A percentile compares a stretch with the other conserved stretches of the same genome.
Evolutionary conservation across 2,888 invertebrate genomes (phyloP).

Genomic region (Synanthedon tipuliformis): DNA sequence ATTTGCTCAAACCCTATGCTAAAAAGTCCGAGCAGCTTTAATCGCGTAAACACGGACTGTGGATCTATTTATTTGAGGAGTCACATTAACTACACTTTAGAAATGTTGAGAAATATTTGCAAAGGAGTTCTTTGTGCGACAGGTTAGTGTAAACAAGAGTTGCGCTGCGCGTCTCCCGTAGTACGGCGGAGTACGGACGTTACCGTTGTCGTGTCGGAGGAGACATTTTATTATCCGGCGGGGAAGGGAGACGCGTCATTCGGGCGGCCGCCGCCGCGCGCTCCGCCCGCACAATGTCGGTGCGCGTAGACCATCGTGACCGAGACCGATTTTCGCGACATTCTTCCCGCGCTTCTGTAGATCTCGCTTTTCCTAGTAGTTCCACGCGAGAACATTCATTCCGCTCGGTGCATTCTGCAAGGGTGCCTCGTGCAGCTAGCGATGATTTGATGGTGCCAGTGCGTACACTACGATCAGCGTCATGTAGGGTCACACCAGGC

Average conservation of each 20-base stretch:
- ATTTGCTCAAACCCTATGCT: slow-evolving; percentile 30
- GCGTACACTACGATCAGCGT: slow-evolving; percentile 60
- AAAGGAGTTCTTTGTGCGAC: slow-evolving; percentile 48
- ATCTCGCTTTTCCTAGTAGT: slow-evolving; percentile 51
- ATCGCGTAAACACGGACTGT: slow-evolving; percentile 44
- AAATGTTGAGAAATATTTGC: slow-evolving; percentile 49
- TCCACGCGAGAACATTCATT: slow-evolving; percentile 58
- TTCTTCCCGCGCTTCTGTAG: slow-evolving; percentile 64
- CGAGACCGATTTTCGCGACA: slow-evolving; percentile 63
- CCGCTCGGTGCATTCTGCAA: slow-evolving; percentile 59
- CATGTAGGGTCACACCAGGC: slow-evolving; percentile 57
- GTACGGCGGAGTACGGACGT: too few relatives aligned
- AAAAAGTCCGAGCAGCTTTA: slow-evolving; percentile 39
- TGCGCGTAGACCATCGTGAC: slow-evolving; percentile 59
- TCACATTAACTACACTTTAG: slow-evolving; percentile 34
- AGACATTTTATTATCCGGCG: slow-evolving; percentile 8
- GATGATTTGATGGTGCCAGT: slow-evolving; percentile 62
- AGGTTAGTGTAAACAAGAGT: slow-evolving; percentile 56
- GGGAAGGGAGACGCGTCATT: slow-evolving; percentile 46
- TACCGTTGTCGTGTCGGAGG: too few relatives aligned
- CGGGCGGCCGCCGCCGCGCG: slow-evolving; percentile 64
- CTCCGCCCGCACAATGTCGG: slow-evolving; percentile 64
- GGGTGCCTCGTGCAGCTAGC: slow-evolving; percentile 57
- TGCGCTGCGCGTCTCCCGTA: slow-evolving; percentile 23
- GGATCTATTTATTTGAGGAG: slow-evolving; percentile 33